These are phyloP conservation scores for Apamea crenata DNA, from an alignment of 2,888 invertebrate genomes.

Conservation along the genomic window DNA sequence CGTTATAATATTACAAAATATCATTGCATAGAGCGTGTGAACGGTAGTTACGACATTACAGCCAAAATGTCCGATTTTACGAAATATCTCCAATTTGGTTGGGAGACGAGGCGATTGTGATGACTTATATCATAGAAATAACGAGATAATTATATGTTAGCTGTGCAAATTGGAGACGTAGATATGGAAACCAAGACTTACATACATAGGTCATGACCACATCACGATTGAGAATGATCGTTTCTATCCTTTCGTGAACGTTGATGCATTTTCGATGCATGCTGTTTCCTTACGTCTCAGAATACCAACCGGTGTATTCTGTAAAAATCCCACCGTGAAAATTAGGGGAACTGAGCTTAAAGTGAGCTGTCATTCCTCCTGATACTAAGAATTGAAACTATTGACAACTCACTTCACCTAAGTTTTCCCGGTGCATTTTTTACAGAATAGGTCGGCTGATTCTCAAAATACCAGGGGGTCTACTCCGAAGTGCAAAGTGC, in stretches of 20 bases:
- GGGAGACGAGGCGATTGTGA: conserved; percentile 46
- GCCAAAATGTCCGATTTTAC: conserved; percentile 78
- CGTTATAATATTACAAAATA: conserved; percentile 75
- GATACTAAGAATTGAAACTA: too few relatives aligned
- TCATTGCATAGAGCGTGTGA: conserved; percentile 77
- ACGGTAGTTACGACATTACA: conserved; percentile 73
- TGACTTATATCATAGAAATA: conserved; percentile 23
- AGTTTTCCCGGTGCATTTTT: too few relatives aligned
- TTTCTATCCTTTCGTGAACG: not conserved
- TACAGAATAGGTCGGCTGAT: too few relatives aligned
- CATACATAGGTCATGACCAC: not conserved
- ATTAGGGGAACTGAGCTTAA: too few relatives aligned
- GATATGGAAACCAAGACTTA: not conserved
- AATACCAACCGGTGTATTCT: too few relatives aligned
- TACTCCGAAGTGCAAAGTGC: too few relatives aligned
- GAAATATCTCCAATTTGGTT: conserved; percentile 74
- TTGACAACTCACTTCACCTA: too few relatives aligned
- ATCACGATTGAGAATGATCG: not conserved
- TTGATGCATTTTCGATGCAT: not conserved
- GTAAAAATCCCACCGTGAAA: too few relatives aligned
- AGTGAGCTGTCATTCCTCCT: too few relatives aligned
- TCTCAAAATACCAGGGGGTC: too few relatives aligned
- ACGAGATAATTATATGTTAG: conserved; percentile 9
- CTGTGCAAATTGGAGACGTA: conserved; percentile 14
- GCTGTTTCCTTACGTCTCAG: not conserved